Conservation (phyloP, 2,113 vertebrate genomes). For the Agapornis roseicollis region DNA sequence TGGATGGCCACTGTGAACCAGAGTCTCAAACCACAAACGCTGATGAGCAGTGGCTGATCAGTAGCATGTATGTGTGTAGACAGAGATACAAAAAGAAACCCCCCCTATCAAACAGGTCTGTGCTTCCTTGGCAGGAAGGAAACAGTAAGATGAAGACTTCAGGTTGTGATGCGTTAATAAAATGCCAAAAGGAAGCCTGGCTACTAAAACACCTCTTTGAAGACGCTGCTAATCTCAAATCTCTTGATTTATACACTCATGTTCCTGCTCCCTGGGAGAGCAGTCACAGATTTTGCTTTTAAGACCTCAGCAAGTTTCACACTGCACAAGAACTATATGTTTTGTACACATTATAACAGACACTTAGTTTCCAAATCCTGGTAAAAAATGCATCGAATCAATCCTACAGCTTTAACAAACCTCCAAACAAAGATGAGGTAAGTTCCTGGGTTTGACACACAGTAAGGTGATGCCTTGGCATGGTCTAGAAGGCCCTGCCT, state of each 20-base stretch:
- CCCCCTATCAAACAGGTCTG: background rate
- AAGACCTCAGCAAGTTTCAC: background rate
- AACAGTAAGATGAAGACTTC: background rate
- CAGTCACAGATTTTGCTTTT: background rate
- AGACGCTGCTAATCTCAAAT: background rate
- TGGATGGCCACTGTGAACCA: background rate
- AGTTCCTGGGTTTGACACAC: background rate
- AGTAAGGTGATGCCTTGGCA: background rate
- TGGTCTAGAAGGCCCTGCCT: background rate
- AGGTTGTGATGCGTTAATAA: background rate
- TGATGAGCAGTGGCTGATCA: background rate
- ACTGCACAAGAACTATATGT: background rate
- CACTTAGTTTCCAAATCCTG: background rate
- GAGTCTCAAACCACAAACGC: background rate
- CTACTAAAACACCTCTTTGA: background rate
- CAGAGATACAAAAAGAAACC: background rate
- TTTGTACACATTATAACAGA: background rate
- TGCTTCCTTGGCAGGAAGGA: background rate
- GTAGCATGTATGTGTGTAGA: fast-evolving
- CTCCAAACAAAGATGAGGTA: background rate
- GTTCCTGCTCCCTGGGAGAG: background rate
- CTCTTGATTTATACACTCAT: background rate
- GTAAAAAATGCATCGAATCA: background rate
- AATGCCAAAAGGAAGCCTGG: background rate
- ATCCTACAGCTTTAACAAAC: background rate